These are phyloP conservation scores for Gulo gulo DNA, from an alignment of 2,113 vertebrate species.

Conservation along the genomic window DNA sequence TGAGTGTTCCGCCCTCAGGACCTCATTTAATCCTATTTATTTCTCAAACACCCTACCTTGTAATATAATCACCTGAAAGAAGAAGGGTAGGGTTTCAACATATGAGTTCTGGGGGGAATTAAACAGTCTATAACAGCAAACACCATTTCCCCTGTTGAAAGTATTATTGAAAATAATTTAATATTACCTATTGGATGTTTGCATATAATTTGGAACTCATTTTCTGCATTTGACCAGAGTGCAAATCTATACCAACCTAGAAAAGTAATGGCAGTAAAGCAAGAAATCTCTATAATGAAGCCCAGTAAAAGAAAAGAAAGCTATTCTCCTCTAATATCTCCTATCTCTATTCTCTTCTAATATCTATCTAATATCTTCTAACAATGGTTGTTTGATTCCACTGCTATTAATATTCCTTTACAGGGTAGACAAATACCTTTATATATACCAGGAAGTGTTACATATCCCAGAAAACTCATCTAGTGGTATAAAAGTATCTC, in stretches of 20 bases:
- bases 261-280: slow-evolving; percentile 18
- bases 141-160: not conserved
- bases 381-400: slow-evolving; percentile 40
- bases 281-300: slow-evolving; percentile 26
- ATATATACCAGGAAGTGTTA: not conserved
- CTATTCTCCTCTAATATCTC: not conserved
- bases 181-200: not conserved
- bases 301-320: slow-evolving; percentile 29
- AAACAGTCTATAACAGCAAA: not conserved
- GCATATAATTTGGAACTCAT: not conserved
- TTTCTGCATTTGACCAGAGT: not conserved
- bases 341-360: not conserved
- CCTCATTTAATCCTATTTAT: not conserved
- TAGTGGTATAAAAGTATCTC: slow-evolving; percentile 70
- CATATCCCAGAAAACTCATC: slow-evolving; percentile 47
- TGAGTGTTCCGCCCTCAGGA: not conserved
- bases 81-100: not conserved
- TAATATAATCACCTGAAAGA: not conserved
- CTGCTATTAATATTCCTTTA: slow-evolving; percentile 15
- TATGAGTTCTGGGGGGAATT: not conserved
- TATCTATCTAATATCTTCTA: not conserved
- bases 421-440: slow-evolving; percentile 8
- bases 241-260: not conserved
- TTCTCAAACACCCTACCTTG: not conserved
- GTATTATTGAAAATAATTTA: not conserved